Conservation (phyloP, 2,113 vertebrate species). For the Tinamus guttatus region DNA sequence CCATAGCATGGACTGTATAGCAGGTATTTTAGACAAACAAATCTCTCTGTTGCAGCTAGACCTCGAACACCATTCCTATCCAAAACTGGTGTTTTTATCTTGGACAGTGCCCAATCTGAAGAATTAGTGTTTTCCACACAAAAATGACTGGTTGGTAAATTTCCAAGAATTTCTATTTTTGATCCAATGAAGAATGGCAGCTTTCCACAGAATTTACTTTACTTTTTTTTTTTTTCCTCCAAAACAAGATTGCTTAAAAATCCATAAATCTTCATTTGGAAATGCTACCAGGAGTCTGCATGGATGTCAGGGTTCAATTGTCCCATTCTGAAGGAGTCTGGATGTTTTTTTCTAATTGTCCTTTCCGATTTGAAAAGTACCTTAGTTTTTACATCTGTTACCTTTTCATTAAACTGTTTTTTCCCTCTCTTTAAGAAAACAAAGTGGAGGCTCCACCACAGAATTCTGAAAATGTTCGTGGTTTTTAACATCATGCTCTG, state of each 20-base stretch:
- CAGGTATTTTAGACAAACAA: constrained; percentile 1
- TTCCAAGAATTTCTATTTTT: constrained; percentile 49
- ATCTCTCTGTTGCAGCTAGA: not conserved
- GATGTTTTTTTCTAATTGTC: not conserved
- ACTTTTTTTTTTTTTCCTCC: not conserved
- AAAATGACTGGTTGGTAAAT: constrained; percentile 52
- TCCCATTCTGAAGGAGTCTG: not conserved
- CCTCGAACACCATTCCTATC: not conserved
- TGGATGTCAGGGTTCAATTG: not conserved
- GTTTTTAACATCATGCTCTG: not conserved
- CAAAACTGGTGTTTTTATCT: constrained; percentile 51
- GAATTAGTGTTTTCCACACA: constrained; percentile 55
- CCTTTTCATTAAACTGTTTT: not conserved
- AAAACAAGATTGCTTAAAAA: not conserved
- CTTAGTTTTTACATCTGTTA: not conserved
- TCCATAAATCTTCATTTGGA: not conserved
- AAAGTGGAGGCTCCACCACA: not conserved
- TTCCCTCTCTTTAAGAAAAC: not conserved
- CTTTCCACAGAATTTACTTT: constrained; percentile 10
- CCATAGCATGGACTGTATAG: not conserved
- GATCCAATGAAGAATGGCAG: constrained; percentile 38
- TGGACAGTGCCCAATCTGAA: constrained; percentile 27
- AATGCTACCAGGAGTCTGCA: not conserved
- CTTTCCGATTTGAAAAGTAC: not conserved
- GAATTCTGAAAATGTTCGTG: not conserved